Conservation (phyloP, 1,140 invertebrate genomes). For the Lasioglossum baleicum region DNA sequence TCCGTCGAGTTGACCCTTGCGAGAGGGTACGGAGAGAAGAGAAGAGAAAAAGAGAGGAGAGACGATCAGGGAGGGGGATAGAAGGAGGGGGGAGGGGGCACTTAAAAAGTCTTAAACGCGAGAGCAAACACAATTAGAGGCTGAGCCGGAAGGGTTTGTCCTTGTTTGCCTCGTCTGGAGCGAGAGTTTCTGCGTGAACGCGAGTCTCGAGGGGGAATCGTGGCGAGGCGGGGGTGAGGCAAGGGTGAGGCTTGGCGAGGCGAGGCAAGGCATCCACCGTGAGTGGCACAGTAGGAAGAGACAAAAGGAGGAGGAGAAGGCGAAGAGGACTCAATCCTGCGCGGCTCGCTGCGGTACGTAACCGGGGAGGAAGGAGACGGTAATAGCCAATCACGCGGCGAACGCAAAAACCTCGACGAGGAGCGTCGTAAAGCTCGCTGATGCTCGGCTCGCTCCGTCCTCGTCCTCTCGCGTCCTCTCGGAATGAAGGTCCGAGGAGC, state of each 20-base stretch:
- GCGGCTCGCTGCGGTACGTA: conserved; percentile 62
- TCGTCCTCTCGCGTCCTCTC: conserved; percentile 2
- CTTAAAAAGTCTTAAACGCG: conserved; percentile 68
- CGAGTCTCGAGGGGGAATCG: conserved; percentile 4
- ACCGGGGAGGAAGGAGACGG: conserved; percentile 70
- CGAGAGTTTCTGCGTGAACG: conserved; percentile 1
- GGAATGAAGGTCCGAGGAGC: conserved; percentile 48
- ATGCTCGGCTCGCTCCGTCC: conserved; percentile 36
- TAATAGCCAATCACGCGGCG: conserved; percentile 78
- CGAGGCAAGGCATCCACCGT: conserved; percentile 8
- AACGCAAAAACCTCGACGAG: conserved; percentile 73
- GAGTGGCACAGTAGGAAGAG: conserved; percentile 47
- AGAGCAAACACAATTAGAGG: conserved; percentile 75
- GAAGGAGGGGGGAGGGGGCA: background rate
- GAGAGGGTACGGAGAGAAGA: background rate
- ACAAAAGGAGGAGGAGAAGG: conserved; percentile 53
- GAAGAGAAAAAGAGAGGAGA: background rate
- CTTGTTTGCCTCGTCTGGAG: background rate
- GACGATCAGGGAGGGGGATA: background rate
- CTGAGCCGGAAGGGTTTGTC: conserved; percentile 58
- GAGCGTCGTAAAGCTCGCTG: conserved; percentile 72
- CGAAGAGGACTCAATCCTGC: conserved; percentile 75
- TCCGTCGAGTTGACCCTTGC: conserved; percentile 20
- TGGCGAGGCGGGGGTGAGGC: background rate
- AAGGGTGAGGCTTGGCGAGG: background rate